Conservation (phyloP, 2,113 vertebrate genomes). For the Cephalopterus ornatus region DNA sequence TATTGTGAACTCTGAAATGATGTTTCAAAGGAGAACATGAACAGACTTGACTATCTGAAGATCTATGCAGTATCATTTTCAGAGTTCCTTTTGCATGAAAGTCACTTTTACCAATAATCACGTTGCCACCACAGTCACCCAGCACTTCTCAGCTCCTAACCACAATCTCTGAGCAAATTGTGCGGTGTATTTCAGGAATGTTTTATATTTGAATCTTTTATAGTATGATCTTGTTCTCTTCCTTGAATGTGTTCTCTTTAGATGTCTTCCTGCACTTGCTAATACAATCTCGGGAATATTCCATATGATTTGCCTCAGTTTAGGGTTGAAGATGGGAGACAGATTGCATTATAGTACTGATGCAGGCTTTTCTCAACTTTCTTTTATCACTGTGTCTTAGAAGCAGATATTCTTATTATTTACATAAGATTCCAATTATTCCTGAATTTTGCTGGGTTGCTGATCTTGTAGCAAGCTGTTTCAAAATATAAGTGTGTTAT, state of each 20-base stretch:
- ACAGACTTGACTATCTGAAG: slow-evolving; percentile 26
- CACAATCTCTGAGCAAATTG: not conserved
- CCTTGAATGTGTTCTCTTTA: not conserved
- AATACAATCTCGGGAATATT: not conserved
- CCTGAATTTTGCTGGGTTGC: not conserved
- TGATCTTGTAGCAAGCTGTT: not conserved
- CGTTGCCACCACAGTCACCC: not conserved
- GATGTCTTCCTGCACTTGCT: not conserved
- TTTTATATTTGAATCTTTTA: not conserved
- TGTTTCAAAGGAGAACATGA: not conserved
- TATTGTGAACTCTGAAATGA: not conserved
- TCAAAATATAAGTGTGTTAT: not conserved
- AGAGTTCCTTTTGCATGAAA: not conserved
- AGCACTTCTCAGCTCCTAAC: not conserved
- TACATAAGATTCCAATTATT: not conserved
- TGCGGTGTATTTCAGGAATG: not conserved
- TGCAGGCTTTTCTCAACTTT: not conserved
- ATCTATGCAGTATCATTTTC: slow-evolving; percentile 7
- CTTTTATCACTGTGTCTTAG: not conserved
- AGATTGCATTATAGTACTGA: not conserved
- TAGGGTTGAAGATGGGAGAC: not conserved
- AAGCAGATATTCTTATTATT: not conserved
- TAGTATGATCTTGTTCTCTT: not conserved
- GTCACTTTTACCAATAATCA: not conserved
- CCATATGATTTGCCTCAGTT: not conserved